Evolutionary conservation across 2,888 invertebrate genomes (phyloP).

Genomic region (Heliconius aoede): DNA sequence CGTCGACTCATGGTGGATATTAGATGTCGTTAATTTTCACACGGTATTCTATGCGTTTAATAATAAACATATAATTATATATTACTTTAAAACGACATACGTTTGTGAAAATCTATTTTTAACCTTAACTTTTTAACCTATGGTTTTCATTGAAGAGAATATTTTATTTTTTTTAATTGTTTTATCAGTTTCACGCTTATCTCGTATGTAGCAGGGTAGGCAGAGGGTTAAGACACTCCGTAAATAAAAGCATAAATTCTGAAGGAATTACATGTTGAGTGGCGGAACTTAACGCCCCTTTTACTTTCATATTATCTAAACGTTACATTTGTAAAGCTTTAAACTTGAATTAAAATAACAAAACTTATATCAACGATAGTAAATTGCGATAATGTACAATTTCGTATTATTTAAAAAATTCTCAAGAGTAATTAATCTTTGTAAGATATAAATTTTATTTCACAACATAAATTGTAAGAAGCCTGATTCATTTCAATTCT

Average conservation of each 20-base stretch:
- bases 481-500: no score
- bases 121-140: background rate
- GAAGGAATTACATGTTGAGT: background rate
- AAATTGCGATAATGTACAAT: no score
- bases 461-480: no score
- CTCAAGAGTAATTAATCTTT: no score
- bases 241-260: background rate
- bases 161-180: background rate
- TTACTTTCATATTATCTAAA: no score
- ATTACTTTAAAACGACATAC: background rate
- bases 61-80: background rate
- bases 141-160: no score
- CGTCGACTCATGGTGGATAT: conserved; percentile 38
- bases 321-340: no score
- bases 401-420: no score
- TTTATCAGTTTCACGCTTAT: background rate
- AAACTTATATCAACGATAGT: no score
- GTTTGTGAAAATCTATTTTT: background rate
- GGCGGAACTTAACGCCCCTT: no score
- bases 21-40: conserved; percentile 43
- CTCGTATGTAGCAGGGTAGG: background rate
- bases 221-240: background rate
- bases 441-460: no score
- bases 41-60: conserved; percentile 34
- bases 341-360: no score